A percentile compares a stretch with the other conserved stretches of the same genome.
These are phyloP conservation scores for Agelastica alni DNA, from an alignment of 2,888 invertebrate species.

Conservation along the genomic window DNA sequence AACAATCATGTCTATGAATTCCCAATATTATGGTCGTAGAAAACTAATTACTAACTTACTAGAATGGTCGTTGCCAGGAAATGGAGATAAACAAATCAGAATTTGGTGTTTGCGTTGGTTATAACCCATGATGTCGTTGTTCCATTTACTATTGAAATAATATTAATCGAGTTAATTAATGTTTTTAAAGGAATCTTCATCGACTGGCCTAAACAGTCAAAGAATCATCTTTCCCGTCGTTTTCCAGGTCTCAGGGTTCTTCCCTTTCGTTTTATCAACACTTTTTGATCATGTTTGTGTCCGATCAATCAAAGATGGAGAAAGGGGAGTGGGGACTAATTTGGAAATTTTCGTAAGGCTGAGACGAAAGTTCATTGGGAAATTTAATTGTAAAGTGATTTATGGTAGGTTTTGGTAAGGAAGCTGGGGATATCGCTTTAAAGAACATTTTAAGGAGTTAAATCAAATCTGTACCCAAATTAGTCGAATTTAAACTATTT, in stretches of 20 bases:
- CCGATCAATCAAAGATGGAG: conserved; percentile 36
- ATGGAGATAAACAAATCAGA: too few species aligned
- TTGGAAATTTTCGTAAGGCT: conserved; percentile 16
- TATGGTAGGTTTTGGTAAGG: conserved; percentile 17
- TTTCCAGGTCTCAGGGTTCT: not conserved
- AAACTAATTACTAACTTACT: too few species aligned
- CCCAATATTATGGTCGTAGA: too few species aligned
- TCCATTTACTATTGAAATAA: too few species aligned
- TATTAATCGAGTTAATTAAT: too few species aligned
- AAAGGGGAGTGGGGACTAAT: conserved; percentile 13
- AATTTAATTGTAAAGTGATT: conserved; percentile 33
- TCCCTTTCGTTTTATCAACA: conserved; percentile 27
- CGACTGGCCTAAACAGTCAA: conserved; percentile 7
- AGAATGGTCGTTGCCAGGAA: too few species aligned
- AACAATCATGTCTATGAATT: too few species aligned
- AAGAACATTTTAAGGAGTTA: conserved; percentile 6
- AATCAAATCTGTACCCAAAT: conserved; percentile 1
- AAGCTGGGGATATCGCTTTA: not conserved
- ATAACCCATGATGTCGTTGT: too few species aligned
- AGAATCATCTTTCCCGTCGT: not conserved
- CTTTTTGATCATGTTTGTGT: conserved; percentile 36
- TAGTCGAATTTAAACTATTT: too few species aligned
- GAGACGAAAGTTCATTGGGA: conserved; percentile 27
- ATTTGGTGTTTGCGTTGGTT: too few species aligned
- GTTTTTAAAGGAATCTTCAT: too few species aligned